A percentile compares a stretch with the other conserved stretches of the same genome.
These are phyloP conservation scores for Aythya baeri DNA, from an alignment of 2,113 vertebrate genomes.

Conservation along the genomic window DNA sequence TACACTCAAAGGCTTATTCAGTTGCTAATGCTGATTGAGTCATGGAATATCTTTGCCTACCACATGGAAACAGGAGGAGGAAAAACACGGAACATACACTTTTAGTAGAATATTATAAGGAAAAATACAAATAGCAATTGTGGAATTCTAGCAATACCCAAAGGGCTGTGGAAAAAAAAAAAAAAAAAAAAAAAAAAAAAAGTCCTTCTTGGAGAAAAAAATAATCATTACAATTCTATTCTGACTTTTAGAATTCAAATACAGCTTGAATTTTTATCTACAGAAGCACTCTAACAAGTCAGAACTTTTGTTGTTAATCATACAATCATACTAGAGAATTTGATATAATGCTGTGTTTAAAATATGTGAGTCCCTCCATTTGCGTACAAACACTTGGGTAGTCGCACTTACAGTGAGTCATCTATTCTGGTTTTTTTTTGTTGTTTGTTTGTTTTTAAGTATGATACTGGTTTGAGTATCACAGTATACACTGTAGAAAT, in stretches of 20 bases:
- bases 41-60: slow-evolving; percentile 48
- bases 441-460: neutral
- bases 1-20: slow-evolving; percentile 36
- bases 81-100: neutral
- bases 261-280: neutral
- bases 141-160: neutral
- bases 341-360: neutral
- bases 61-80: slow-evolving; percentile 25
- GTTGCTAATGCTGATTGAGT: slow-evolving; percentile 39
- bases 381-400: neutral
- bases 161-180: neutral
- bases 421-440: neutral
- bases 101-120: neutral
- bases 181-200: neutral
- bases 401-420: rapidly evolving
- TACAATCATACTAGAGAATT: neutral
- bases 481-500: neutral
- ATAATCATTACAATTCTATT: neutral
- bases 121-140: neutral
- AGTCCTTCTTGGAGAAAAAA: neutral
- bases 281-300: neutral
- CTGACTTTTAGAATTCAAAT: neutral
- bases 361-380: neutral
- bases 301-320: neutral
- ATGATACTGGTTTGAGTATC: neutral